A percentile compares a stretch with the other conserved stretches of the same genome.
Evolutionary conservation across 2,888 invertebrate species (phyloP).

Genomic region (Salpingus planirostris): DNA sequence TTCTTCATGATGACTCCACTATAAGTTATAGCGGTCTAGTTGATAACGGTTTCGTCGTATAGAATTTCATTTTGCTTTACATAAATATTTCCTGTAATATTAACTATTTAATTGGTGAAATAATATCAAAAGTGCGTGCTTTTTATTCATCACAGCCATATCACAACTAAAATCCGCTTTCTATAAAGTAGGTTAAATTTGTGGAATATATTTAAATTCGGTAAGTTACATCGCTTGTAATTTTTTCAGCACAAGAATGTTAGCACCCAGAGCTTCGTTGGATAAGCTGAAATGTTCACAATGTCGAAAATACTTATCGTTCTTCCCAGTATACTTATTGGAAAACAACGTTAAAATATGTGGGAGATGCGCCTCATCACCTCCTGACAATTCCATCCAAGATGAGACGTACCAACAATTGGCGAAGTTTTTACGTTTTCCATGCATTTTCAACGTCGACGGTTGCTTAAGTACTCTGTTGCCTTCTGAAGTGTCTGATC

Average conservation of each 20-base stretch:
- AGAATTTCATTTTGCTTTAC: too few species aligned
- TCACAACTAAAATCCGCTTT: too few species aligned
- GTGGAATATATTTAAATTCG: too few species aligned
- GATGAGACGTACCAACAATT: slow-evolving; percentile 17
- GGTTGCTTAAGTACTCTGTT: slow-evolving; percentile 6
- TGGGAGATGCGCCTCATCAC: slow-evolving; percentile 8
- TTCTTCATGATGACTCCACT: too few species aligned
- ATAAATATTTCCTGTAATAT: too few species aligned
- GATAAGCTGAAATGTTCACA: slow-evolving; percentile 4
- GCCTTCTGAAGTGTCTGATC: slow-evolving; percentile 13
- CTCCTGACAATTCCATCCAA: slow-evolving; percentile 2
- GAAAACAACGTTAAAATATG: slow-evolving; percentile 5
- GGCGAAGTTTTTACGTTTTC: slow-evolving; percentile 16
- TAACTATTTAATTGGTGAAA: too few species aligned
- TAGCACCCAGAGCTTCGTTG: slow-evolving; percentile 3
- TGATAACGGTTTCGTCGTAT: too few species aligned
- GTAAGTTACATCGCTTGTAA: too few species aligned
- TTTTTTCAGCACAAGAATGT: slow-evolving; percentile 2
- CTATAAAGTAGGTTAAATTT: too few species aligned
- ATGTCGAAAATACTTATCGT: slow-evolving; percentile 2
- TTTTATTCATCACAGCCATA: too few species aligned
- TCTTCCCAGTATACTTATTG: slow-evolving; percentile 9
- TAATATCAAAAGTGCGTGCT: too few species aligned
- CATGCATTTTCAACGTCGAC: slow-evolving; percentile 17
- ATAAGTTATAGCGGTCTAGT: too few species aligned